Evolutionary conservation across 2,888 invertebrate genomes (phyloP).

Genomic region (Phasia obesa): DNA sequence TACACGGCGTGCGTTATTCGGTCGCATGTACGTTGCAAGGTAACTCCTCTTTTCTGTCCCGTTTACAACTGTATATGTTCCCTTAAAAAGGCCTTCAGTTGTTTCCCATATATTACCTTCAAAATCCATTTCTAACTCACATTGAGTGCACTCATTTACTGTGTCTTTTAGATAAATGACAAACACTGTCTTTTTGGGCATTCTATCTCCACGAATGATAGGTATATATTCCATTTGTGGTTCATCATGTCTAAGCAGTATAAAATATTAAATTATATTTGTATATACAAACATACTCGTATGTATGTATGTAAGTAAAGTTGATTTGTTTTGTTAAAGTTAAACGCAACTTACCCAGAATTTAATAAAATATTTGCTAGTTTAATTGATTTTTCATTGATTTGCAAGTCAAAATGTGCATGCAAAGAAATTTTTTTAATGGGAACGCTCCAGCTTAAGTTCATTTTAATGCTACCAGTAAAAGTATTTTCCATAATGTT

Average conservation of each 20-base stretch:
- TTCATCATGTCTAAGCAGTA: conserved; percentile 38
- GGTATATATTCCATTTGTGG: conserved; percentile 72
- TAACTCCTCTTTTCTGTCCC: conserved; percentile 83
- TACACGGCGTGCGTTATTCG: conserved; percentile 88
- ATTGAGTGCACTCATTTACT: conserved; percentile 84
- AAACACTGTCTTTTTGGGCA: conserved; percentile 86
- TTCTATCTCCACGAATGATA: conserved; percentile 83
- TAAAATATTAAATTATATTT: not conserved
- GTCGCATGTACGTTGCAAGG: conserved; percentile 87
- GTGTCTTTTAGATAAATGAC: conserved; percentile 85
- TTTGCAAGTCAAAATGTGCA: conserved; percentile 86
- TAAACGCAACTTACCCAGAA: conserved; percentile 16
- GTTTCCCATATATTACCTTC: conserved; percentile 86
- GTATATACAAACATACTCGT: not conserved
- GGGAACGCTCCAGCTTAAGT: conserved; percentile 86
- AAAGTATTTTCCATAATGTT: conserved; percentile 86
- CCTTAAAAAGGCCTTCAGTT: conserved; percentile 88
- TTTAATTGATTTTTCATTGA: conserved; percentile 84
- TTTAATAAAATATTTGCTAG: conserved; percentile 73
- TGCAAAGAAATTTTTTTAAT: conserved; percentile 87
- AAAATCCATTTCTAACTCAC: conserved; percentile 86
- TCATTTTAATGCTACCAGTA: conserved; percentile 87
- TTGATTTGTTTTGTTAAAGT: too few relatives aligned
- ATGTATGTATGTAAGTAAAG: too few relatives aligned
- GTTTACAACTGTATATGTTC: conserved; percentile 84